Conservation (phyloP, 2,113 vertebrate species). For the Odontesthes bonariensis region DNA sequence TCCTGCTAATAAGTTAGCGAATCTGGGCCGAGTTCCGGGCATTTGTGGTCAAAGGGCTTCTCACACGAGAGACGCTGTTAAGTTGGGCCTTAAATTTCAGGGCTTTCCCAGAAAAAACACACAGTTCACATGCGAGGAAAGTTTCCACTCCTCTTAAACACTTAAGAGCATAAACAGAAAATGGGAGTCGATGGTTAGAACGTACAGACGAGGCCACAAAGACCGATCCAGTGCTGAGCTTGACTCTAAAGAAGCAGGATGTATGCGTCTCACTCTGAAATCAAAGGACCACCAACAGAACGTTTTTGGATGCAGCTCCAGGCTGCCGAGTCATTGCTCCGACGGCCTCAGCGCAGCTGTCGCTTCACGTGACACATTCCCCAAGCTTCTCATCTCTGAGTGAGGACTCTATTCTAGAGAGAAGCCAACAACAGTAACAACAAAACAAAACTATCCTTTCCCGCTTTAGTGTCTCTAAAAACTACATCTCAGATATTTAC, state of each 20-base stretch:
- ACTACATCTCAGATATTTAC: too few relatives aligned
- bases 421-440: too few relatives aligned
- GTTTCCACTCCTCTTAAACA: slow-evolving; percentile 37
- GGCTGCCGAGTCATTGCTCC: neutral
- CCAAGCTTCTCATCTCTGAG: neutral
- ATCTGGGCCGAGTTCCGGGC: slow-evolving; percentile 44
- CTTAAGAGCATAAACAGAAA: slow-evolving; percentile 50
- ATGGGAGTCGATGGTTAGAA: slow-evolving; percentile 57
- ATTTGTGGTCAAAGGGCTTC: slow-evolving; percentile 53
- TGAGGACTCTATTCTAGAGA: neutral
- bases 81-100: slow-evolving; percentile 52
- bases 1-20: slow-evolving; percentile 27
- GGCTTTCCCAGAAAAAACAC: slow-evolving; percentile 59
- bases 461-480: too few relatives aligned
- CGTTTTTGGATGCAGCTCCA: too few relatives aligned
- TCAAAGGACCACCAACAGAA: slow-evolving; percentile 44
- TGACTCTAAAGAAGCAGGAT: neutral
- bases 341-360: neutral
- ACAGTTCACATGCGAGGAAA: slow-evolving; percentile 59
- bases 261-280: neutral
- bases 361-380: slow-evolving; percentile 1
- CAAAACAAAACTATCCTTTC: too few relatives aligned
- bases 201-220: slow-evolving; percentile 41
- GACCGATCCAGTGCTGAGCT: too few relatives aligned
- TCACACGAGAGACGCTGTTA: slow-evolving; percentile 57